Evolutionary conservation across 2,888 invertebrate species (phyloP), one percentile per base, ranked within the genome.

Genomic region (Torymus auratus): DNA sequence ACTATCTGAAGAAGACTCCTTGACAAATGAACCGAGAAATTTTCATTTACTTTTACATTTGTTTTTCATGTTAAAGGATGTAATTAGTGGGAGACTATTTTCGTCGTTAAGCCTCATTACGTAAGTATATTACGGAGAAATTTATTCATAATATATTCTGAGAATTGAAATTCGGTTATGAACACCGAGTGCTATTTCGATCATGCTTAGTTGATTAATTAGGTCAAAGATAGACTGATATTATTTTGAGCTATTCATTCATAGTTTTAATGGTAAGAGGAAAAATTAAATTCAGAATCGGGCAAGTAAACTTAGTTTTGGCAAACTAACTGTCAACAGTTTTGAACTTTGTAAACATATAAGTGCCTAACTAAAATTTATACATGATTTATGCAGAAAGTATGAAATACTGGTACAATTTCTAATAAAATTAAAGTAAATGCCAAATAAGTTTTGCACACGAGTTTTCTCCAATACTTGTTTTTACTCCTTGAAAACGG

Each of bases 231-330:
- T 65, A 55, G 55, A 3, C 11, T 15, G 23, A 20, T 61, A 20
- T 61, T 72, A 62, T 62, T 52, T 58, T 15, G 2, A 28, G 12
- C 20, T 15, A 15, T 52, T 73, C 64, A 73, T 65, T 56, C 50
- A 73, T n/a, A 41, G 41, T 4, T 41, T 41, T 41, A 41, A 41
- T 41, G 41, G 41, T 7, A 41, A 7, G 41, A 41, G 41, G n/a
- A 23, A 11, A 23, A 56, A 28, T 55, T 65, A 55, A 28, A 41
- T 13, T 20, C 64, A 64, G 4, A 53, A 20, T 11, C 50, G 20
- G 5, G 53, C 67, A 72, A 67, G 72, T 58, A 68, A 73, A 78
- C 50, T 61, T 61, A 17, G 11, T 72, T 15, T 70, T 79, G 73
- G 73, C 73, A 71, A 53, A 62, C 28, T 2, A n/a, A 61, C 13